Base-by-base conservation (phyloP, 2,888 invertebrate genomes). In the Thymelicus acteon region DNA sequence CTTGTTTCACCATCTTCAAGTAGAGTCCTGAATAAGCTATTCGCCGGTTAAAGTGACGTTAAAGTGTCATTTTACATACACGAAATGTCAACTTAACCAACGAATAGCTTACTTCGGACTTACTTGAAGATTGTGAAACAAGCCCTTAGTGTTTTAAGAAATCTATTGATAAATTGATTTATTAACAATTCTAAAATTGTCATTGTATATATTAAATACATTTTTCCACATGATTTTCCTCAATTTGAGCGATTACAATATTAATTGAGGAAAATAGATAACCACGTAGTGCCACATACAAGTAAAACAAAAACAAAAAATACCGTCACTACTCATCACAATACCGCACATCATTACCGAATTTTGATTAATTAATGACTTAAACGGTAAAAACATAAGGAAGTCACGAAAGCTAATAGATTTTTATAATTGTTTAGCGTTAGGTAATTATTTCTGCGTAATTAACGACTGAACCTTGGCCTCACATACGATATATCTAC, bases 401-500 rank as follows among this genome's bases (percentile, higher is more conserved):
- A 68, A 68, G 68, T 68, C 61, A 47, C 68, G 54, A 68, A 61
- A 61, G 54, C 44, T 57, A 57, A 68, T 68, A 54, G 58, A 24
- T 40, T 13, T 68, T 57, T 44, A 62, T 61, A 57, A 44, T 62
- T 48, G 48, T 60, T 68, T 47, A 47, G 47, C 19, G 47, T 62
- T 37, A 19, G 57, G 47, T 68, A 68, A 68, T 68, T 67, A 57
- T 54, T 61, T 68, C 61, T 62, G 37, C 54, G 54, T 68, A 68
- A 57, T 68, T 15, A 10, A 24, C 24, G 61, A 54, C 67, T 31
- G 60, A 68, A 62, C 68, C 62, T 62, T 68, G 68, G 57, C 57
- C 54, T 54, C 12, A 19, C 24, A 12, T 12, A 44, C 2, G 44
- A 44, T 44, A 10, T 40, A 44, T 44, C 31, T 31, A 12, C 44